Base-by-base conservation (phyloP, 2,113 vertebrate genomes). In the Upupa epops region DNA sequence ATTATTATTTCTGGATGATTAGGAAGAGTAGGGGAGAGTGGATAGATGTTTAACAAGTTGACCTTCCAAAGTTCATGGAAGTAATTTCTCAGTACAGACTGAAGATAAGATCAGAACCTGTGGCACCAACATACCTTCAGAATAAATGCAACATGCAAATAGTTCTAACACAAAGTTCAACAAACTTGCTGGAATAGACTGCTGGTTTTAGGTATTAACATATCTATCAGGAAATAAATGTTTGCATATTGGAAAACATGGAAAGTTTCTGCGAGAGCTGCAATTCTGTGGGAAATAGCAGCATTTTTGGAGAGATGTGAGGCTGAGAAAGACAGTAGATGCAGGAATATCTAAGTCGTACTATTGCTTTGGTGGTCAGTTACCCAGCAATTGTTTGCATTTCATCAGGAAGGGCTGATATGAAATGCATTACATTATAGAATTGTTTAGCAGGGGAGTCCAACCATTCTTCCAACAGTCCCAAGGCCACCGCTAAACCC, bases 41-140 rank as follows among this genome's bases (percentile, higher is more conserved):
- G 86, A 96, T 90, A 88, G 94, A 96, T 90, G 63, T 96, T 96
- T 96, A 96, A 96, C 95, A 87, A 89, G 74, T 49, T 95, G 92
- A 95, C 95, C 90, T 96, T 94, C 92, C 79, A 94, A 95, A 94
- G 95, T 92, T 95, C 83, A 87, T 94, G 42, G 56, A 70, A 87
- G 86, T 86, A 83, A 89, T 92, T 96, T 92, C 77, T 93, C 61
- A 63, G 55, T 74, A 79, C 29, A 55, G 21, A 51, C 68, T 60
- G 73, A 72, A 95, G 95, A 96, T 96, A 96, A 96, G 92, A 93
- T 95, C 93, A 85, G 84, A 85, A 66, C 48, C 21, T 46, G 74
- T 37, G 54, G 77, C 34, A 71, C 74, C 87, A 63, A 64, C 22
- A n/a, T 51, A 29, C 45, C 54, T 81, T 54, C 59, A 64, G 54